Conservation (phyloP, 92 coral and sea anemone species). For the Epizoanthus ramosus region DNA sequence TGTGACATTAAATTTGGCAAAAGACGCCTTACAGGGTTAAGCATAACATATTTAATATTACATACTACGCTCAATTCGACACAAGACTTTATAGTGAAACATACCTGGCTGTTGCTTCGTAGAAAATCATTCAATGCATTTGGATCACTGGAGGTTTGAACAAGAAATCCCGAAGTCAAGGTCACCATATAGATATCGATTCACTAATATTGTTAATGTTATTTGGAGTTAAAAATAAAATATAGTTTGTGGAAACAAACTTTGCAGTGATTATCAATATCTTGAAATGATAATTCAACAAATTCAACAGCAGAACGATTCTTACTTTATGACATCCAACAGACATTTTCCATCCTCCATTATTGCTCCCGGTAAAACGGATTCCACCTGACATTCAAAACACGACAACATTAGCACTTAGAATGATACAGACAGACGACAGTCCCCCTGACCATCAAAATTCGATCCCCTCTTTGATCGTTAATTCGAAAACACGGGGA, state of each 20-base stretch:
- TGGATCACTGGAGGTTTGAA: constrained; percentile 75
- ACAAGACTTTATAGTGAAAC: background rate
- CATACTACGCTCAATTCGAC: too few species aligned
- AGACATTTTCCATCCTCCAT: constrained; percentile 98
- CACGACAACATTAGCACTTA: constrained; percentile 1
- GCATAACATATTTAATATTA: too few species aligned
- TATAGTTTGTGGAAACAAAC: too few species aligned
- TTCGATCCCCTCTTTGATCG: constrained; percentile 22
- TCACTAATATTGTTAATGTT: too few species aligned
- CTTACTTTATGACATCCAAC: constrained; percentile 95
- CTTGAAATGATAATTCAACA: constrained; percentile 5
- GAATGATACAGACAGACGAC: background rate
- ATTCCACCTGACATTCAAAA: constrained; percentile 12
- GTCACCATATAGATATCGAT: background rate
- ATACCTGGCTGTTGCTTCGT: constrained; percentile 86
- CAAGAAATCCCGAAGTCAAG: constrained; percentile 6
- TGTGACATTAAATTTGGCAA: background rate
- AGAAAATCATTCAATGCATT: constrained; percentile 93
- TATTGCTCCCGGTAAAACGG: constrained; percentile 35
- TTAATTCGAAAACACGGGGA: constrained; percentile 40
- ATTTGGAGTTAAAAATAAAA: too few species aligned
- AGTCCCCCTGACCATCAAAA: constrained; percentile 26
- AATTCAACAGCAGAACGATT: background rate
- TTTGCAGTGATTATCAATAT: background rate
- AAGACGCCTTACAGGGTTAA: background rate